Evolutionary conservation across 2,113 vertebrate genomes (phyloP), one percentile per base, ranked within the genome.

Genomic region (Pollimyrus isidori): DNA sequence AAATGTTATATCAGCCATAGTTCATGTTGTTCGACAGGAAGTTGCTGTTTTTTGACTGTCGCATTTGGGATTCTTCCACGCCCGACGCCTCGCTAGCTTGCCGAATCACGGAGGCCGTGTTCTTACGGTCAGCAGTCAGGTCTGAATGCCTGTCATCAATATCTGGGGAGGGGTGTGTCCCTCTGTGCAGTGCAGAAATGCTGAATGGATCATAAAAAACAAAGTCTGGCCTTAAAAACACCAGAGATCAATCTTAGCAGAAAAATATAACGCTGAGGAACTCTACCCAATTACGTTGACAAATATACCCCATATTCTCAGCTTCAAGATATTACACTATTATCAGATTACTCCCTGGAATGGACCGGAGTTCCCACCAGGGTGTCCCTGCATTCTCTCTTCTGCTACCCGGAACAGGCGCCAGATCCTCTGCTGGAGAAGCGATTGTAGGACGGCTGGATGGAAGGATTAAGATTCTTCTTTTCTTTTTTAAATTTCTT

Each of bases 61-160:
- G 19, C 62, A 69, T 65, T 65, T 65, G 58, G 58, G 58, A 65
- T 76, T 30, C 13, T 76, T 76, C 69, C 30, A 35, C 9, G 11
- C 17, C 69, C 5, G 69, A 35, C 69, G 17, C 35, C 3, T 39
- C 1, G 4, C 15, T 39, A 35, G 69, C 69, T 39, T 19, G 69
- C 35, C 39, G 69, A 39, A 1, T 42, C 69, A 6, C 82, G 87
- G 89, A 87, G 90, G 90, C 87, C 88, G 90, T 85, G 89, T 10
- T 50, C 91, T 91, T 88, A 89, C 7, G 39, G 90, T 91, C 48
- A 65, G 86, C 30, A 48, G 82, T 85, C 80, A 89, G 53, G 84
- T 30, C 58, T 26, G 73, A 76, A 87, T 42, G 11, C 35, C 87
- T 1, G 19, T 82, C 7, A 83, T 65, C 42, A 21, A 42, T 88